phyloP scores from a whole-genome alignment of 2,797 vertebrate genomes.

The Coilia nasus region DNA sequence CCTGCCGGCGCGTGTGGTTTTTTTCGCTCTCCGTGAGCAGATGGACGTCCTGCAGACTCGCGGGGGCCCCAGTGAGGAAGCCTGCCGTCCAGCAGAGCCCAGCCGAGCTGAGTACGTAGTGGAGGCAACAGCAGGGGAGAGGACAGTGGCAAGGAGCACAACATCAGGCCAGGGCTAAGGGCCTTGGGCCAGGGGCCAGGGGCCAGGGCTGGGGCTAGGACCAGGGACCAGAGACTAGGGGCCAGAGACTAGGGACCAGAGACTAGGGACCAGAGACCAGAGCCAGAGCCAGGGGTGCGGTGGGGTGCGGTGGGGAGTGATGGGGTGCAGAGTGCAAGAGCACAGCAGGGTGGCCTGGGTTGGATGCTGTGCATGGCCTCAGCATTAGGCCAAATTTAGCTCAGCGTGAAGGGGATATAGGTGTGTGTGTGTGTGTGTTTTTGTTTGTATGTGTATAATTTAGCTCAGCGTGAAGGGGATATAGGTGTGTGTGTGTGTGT shows the following conservation, averaged over 20 bases:
- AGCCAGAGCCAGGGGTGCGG: too few species aligned
- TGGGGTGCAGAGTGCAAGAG: too few species aligned
- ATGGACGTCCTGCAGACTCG: background rate
- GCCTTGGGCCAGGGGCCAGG: too few species aligned
- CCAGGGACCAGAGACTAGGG: too few species aligned
- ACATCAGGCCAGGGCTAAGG: background rate
- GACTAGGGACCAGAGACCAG: too few species aligned
- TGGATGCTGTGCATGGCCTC: background rate
- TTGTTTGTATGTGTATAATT: background rate
- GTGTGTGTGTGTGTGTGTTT: background rate
- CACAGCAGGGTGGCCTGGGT: too few species aligned
- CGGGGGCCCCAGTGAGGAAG: background rate
- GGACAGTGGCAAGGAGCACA: background rate
- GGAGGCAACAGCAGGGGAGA: too few species aligned
- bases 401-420: background rate
- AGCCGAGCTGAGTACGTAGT: too few species aligned
- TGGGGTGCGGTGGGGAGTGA: background rate
- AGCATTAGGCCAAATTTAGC: conserved; percentile 5
- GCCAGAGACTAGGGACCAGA: background rate
- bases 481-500: background rate
- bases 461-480: too few species aligned
- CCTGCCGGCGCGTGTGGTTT: background rate
- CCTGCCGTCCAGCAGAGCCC: background rate
- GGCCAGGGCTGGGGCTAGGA: too few species aligned
- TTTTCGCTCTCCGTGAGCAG: background rate